Conservation (phyloP, 2,797 vertebrate species). For the Phyllotis vaccarum region DNA sequence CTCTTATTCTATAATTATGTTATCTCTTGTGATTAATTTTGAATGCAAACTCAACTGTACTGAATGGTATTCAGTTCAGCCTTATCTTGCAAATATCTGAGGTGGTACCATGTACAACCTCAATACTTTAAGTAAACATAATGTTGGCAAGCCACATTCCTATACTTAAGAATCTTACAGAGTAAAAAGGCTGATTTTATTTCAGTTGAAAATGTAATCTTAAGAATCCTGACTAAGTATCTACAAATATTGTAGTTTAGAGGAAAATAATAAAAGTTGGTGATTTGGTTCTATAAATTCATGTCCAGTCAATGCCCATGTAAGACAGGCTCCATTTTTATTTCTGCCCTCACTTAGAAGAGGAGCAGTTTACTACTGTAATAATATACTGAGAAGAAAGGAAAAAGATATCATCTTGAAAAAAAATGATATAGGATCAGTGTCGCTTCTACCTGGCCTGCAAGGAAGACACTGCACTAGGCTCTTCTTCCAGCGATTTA, state of each 20-base stretch:
- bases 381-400: background rate
- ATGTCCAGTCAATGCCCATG: background rate
- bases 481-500: too few relatives aligned
- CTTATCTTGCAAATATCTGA: background rate
- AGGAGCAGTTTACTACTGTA: background rate
- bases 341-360: background rate
- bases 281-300: background rate
- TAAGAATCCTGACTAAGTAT: background rate
- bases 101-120: background rate
- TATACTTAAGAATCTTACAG: background rate
- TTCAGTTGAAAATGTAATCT: background rate
- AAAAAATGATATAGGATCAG: background rate
- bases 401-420: background rate
- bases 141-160: fast-evolving
- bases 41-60: background rate
- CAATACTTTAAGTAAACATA: background rate
- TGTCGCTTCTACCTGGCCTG: too few relatives aligned
- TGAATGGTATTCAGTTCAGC: background rate
- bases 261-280: background rate
- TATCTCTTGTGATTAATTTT: background rate
- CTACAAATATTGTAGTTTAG: background rate
- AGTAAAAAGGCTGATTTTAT: background rate
- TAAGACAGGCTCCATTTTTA: background rate
- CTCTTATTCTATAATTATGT: background rate
- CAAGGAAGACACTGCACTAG: too few relatives aligned